Conservation (phyloP, 2,888 invertebrate genomes). For the Hylaea fasciaria region DNA sequence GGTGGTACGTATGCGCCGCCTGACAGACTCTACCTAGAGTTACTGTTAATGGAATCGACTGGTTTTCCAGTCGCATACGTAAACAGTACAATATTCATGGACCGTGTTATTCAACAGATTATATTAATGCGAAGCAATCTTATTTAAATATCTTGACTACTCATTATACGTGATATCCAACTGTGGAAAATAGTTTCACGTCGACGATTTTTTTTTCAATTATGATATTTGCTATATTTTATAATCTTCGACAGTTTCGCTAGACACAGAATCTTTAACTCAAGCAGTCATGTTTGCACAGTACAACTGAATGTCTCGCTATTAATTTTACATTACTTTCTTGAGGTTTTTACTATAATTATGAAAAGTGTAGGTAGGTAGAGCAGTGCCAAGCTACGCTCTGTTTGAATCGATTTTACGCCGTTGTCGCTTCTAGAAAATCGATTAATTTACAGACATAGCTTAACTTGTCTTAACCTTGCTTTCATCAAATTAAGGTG, state of each 20-base stretch:
- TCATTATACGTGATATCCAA: too few species aligned
- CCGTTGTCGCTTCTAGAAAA: constrained; percentile 56
- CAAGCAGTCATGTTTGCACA: too few species aligned
- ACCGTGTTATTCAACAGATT: neutral
- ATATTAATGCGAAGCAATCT: neutral
- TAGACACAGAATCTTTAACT: too few species aligned
- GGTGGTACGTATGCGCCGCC: constrained; percentile 35
- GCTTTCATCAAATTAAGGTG: constrained; percentile 36
- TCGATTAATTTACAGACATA: constrained; percentile 37
- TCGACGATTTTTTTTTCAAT: too few species aligned
- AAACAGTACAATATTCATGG: neutral
- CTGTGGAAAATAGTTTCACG: too few species aligned
- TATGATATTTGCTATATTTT: too few species aligned
- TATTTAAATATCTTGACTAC: neutral
- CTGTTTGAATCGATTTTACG: constrained; percentile 48
- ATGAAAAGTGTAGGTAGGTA: constrained; percentile 3
- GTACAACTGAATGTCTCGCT: too few species aligned
- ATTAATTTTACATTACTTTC: too few species aligned
- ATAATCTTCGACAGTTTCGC: too few species aligned
- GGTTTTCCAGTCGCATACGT: constrained; percentile 13
- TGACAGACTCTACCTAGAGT: constrained; percentile 34
- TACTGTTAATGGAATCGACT: constrained; percentile 37
- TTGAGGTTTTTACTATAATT: neutral
- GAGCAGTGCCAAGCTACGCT: constrained; percentile 41
- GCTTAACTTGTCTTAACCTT: constrained; percentile 51